Percentiles rank a stretch among this genome's conserved stretches.
Conservation (phyloP, 2,797 vertebrate genomes). For the Melanotaenia boesemani region DNA sequence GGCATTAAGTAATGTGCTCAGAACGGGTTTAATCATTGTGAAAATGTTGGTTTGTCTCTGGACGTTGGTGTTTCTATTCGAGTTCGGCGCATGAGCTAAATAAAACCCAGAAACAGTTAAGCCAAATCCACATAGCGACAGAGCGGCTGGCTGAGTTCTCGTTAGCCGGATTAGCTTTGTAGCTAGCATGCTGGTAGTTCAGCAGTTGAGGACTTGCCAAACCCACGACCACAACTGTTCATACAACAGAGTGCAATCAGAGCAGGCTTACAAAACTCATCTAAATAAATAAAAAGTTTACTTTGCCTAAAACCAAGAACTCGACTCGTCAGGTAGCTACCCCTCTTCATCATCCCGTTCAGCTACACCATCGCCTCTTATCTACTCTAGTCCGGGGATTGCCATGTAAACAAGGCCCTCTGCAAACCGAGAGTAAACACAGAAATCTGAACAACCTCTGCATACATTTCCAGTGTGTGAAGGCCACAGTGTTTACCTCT, state of each 20-base stretch:
- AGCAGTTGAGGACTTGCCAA: slow-evolving; percentile 24
- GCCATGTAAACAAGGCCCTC: slow-evolving; percentile 88
- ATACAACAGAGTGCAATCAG: no score
- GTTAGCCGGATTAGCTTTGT: slow-evolving; percentile 73
- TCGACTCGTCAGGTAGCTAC: slow-evolving; percentile 20
- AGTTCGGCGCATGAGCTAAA: background rate
- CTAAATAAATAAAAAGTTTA: background rate
- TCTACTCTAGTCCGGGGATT: slow-evolving; percentile 76
- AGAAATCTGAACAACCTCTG: slow-evolving; percentile 10
- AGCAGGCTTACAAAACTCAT: background rate
- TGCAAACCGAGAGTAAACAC: slow-evolving; percentile 35
- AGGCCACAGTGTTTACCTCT: slow-evolving; percentile 71
- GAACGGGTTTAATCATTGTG: background rate
- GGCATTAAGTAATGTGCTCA: background rate
- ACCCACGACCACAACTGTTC: background rate
- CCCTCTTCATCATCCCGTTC: slow-evolving; percentile 14
- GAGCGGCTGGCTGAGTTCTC: slow-evolving; percentile 29
- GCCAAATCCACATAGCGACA: slow-evolving; percentile 9
- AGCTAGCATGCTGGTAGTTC: slow-evolving; percentile 51
- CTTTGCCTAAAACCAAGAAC: background rate
- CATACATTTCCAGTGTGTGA: background rate
- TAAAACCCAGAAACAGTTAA: slow-evolving; percentile 1
- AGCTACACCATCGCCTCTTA: slow-evolving; percentile 55
- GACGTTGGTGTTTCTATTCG: background rate
- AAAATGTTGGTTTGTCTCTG: background rate